These are phyloP conservation scores for Sphaerophoria taeniata DNA, from an alignment of 2,888 invertebrate genomes.

Conservation along the genomic window DNA sequence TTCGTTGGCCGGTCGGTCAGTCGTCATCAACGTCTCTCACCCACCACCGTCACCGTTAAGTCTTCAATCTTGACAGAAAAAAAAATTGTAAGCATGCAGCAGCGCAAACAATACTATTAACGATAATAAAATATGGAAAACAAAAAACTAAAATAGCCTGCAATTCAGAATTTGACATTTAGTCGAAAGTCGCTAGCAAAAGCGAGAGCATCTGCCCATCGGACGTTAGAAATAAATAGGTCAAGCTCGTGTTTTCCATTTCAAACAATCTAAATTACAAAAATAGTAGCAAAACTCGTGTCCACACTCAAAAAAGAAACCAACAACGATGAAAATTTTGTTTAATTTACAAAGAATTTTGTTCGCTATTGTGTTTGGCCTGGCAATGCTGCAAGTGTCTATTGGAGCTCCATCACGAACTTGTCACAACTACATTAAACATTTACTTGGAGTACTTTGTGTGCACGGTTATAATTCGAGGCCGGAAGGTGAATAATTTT, in stretches of 20 bases:
- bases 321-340: slow-evolving; percentile 18
- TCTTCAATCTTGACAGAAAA: slow-evolving; percentile 8
- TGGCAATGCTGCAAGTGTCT: slow-evolving; percentile 28
- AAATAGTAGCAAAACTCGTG: background rate
- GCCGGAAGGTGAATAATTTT: background rate
- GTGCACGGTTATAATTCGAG: background rate
- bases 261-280: background rate
- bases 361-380: background rate
- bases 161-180: slow-evolving; percentile 23
- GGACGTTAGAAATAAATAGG: slow-evolving; percentile 11
- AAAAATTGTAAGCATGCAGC: background rate
- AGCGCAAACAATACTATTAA: background rate
- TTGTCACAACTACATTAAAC: background rate
- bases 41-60: slow-evolving; percentile 7
- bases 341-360: slow-evolving; percentile 6
- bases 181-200: slow-evolving; percentile 34
- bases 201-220: slow-evolving; percentile 20
- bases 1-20: too few species aligned
- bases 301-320: background rate
- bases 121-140: slow-evolving; percentile 4
- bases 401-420: background rate
- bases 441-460: slow-evolving; percentile 2
- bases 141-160: slow-evolving; percentile 25
- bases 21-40: too few species aligned
- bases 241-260: slow-evolving; percentile 6